These are phyloP conservation scores for Dinomys branickii DNA, from an alignment of 2,113 vertebrate genomes.

Conservation along the genomic window DNA sequence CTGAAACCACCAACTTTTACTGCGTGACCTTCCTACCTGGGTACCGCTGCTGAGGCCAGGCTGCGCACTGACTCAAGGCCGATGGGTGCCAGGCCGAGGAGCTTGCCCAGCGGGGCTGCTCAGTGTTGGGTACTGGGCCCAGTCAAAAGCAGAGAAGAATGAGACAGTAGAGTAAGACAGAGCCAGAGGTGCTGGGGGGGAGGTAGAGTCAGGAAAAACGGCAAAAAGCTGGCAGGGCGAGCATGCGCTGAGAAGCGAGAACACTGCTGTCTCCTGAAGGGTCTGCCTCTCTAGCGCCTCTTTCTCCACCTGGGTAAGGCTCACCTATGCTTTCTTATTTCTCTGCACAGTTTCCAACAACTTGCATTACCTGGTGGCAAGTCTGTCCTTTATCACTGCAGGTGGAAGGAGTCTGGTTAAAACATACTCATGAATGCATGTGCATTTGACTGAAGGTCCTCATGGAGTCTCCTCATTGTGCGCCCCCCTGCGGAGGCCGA, in stretches of 20 bases:
- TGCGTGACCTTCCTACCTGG: background rate
- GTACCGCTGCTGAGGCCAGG: no score
- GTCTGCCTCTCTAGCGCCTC: background rate
- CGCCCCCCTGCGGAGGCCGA: rapidly evolving
- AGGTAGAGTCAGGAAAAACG: background rate
- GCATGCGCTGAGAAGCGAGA: rapidly evolving
- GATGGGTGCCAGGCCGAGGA: no score
- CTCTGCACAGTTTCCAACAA: no score
- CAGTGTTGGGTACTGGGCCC: background rate
- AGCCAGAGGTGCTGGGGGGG: background rate
- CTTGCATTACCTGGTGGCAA: background rate
- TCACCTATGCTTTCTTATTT: background rate
- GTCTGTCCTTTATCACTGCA: background rate
- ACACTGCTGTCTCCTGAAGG: background rate
- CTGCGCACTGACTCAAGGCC: background rate
- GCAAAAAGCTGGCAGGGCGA: rapidly evolving
- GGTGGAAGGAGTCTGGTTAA: background rate
- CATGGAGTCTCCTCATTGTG: background rate
- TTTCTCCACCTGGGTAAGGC: rapidly evolving
- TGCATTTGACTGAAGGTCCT: background rate
- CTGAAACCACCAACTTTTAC: background rate
- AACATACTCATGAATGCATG: rapidly evolving
- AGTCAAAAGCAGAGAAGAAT: background rate
- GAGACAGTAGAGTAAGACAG: background rate
- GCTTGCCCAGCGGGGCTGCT: rapidly evolving